Evolutionary conservation across 1,140 invertebrate species (phyloP), one percentile per base, ranked within the genome.

Genomic region (Heterodera schachtii): DNA sequence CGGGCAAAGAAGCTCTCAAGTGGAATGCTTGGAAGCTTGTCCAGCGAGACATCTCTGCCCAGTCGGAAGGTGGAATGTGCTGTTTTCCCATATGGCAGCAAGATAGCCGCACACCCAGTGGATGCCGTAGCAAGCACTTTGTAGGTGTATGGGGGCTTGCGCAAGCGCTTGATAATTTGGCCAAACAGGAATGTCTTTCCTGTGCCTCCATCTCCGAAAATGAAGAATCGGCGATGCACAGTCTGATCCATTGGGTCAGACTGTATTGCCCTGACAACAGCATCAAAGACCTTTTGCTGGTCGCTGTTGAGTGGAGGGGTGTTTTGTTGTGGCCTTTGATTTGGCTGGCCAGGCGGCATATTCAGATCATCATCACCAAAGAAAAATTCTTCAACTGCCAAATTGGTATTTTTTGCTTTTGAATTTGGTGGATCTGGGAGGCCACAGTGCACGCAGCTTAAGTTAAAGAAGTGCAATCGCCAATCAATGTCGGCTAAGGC

Each of bases 81-180:
- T 9, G 79, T 80, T 11, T 43, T 43, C 0, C 79, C 79, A 46
- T 57, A 60, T 4, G 31, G 74, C n/a, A 80, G 21, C 4, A 57
- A n/a, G 1, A 74, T 73, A 8, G 79, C 41, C 11, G 79, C 70
- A 9, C 73, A 75, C 19, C 79, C 79, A 21, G 79, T 80, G 5
- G 79, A 78, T n/a, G 79, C 70, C 11, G 74, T 31, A 9, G 73
- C 13, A 47, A 80, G 47, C 21, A 78, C 73, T 41, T 77, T 73
- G 2, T 52, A 16, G 9, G 43, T 49, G 31, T n/a, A 79, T 46
- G 47, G 44, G 44, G 46, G 5, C 11, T 21, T 67, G 4, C 57
- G 44, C 67, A 49, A 74, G 46, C 67, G 75, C 60, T 57, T n/a
- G 13, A 80, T 47, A 41, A 41, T n/a, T 64, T 74, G 9, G 46